Percentiles rank a stretch among this genome's conserved stretches.
phyloP scores from a whole-genome alignment of 2,888 invertebrate species.

The Plemyria rubiginata region DNA sequence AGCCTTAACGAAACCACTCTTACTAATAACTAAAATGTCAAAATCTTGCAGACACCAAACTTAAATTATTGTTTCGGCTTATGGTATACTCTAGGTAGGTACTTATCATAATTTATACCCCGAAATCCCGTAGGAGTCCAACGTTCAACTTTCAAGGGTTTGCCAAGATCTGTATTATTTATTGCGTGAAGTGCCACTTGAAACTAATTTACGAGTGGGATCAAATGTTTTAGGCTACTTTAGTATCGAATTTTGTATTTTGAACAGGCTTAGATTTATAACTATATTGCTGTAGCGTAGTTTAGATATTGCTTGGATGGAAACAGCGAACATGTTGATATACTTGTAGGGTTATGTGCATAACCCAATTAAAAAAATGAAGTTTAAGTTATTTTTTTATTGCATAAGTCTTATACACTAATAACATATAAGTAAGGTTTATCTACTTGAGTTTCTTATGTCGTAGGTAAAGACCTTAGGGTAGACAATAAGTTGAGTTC shows the following conservation, averaged over 20 bases:
- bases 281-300: too few relatives aligned
- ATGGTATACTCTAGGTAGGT: constrained; percentile 7
- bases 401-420: too few relatives aligned
- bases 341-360: too few relatives aligned
- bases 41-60: constrained; percentile 13
- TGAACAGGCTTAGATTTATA: not conserved
- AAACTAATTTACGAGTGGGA: constrained; percentile 36
- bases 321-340: too few relatives aligned
- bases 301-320: too few relatives aligned
- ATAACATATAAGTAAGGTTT: too few relatives aligned
- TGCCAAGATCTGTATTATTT: constrained; percentile 43
- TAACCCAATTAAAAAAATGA: too few relatives aligned
- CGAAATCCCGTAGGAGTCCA: constrained; percentile 20
- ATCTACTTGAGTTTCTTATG: too few relatives aligned
- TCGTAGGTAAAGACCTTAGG: too few relatives aligned
- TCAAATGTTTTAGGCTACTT: constrained; percentile 36
- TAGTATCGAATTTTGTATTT: constrained; percentile 30
- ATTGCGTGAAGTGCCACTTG: constrained; percentile 32
- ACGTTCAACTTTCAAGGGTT: constrained; percentile 38
- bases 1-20: constrained; percentile 10
- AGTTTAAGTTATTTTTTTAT: too few relatives aligned
- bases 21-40: constrained; percentile 10
- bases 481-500: too few relatives aligned
- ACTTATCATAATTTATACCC: constrained; percentile 28
- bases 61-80: constrained; percentile 16